Evolutionary conservation across 2,888 invertebrate species (phyloP), one percentile per base, ranked within the genome.

Genomic region (Nebria brevicollis): DNA sequence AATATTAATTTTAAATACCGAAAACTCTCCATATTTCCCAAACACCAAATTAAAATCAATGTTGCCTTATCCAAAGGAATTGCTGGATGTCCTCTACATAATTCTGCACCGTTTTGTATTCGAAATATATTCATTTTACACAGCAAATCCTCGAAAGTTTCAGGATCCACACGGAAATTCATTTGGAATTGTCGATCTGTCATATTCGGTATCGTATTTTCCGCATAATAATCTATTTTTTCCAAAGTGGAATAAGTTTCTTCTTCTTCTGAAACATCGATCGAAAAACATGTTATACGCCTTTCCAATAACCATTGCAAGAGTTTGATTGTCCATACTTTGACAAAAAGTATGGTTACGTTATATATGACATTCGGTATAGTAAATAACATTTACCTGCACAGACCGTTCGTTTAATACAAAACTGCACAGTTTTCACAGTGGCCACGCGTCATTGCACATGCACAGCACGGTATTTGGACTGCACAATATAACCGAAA

Each of bases 31-130:
- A 75, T 43, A 73, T 83, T 83, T 7, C 75, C 82, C 20, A 83
- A 70, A 70, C 73, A 82, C 83, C 83, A 83, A 75, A 83, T 76
- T n/a, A 73, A 41, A 34, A 83, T 76, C 83, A 82, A 81, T 7
- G 77, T 13, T 79, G 82, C n/a, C n/a, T n/a, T n/a, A n/a, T n/a
- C 81, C 68, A 82, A 81, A 68, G 83, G 81, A 11, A 82, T 13
- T 54, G 66, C 6, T 6, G 64, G 25, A 10, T 75, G 65, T 75
- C 75, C 75, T 75, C 7, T 75, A 13, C 11, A 41, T 42, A 15
- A 15, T 3, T 41, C 10, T 25, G n/a, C 13, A n/a, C 13, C 13
- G 15, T 74, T 42, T 74, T 34, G 41, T 13, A 41, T 42, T 42
- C 41, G 11, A 15, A 74, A 8, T 20, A 5, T 25, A 65, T 75